Evolutionary conservation across 2,113 vertebrate genomes (phyloP).

Genomic region (Perccottus glenii): DNA sequence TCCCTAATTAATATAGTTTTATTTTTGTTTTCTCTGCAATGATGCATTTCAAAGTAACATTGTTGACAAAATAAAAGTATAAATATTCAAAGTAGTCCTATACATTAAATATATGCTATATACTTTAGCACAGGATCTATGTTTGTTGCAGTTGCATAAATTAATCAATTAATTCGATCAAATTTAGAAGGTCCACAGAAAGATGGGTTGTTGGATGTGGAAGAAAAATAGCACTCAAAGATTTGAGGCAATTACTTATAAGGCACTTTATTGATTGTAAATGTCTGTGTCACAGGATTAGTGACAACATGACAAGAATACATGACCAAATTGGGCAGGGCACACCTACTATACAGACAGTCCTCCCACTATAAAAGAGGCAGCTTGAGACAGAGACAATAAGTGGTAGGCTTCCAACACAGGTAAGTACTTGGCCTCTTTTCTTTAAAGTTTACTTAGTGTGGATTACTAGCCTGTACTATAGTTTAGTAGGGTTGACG

Average conservation of each 20-base stretch:
- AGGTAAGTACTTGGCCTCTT: constrained; percentile 32
- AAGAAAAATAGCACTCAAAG: constrained; percentile 20
- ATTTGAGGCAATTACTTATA: constrained; percentile 18
- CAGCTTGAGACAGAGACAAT: constrained; percentile 18
- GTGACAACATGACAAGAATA: constrained; percentile 64
- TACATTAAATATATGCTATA: background rate
- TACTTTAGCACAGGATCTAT: background rate
- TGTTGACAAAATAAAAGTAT: too few relatives aligned
- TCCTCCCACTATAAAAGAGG: constrained; percentile 63
- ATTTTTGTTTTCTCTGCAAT: too few relatives aligned
- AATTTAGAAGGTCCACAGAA: background rate
- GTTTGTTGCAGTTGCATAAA: constrained; percentile 1
- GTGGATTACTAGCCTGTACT: too few relatives aligned
- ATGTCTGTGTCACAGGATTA: constrained; percentile 65
- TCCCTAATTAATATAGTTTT: too few relatives aligned
- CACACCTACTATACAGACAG: constrained; percentile 60
- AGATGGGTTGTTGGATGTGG: background rate
- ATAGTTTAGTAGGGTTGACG: background rate
- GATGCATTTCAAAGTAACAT: background rate
- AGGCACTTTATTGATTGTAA: constrained; percentile 44
- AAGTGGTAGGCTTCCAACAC: constrained; percentile 55
- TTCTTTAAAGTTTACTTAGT: background rate
- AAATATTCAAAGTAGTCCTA: too few relatives aligned
- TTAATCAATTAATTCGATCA: background rate
- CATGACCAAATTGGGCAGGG: constrained; percentile 65